Conservation (phyloP, 2,888 invertebrate genomes). For the Callyntrura guangdongensis region DNA sequence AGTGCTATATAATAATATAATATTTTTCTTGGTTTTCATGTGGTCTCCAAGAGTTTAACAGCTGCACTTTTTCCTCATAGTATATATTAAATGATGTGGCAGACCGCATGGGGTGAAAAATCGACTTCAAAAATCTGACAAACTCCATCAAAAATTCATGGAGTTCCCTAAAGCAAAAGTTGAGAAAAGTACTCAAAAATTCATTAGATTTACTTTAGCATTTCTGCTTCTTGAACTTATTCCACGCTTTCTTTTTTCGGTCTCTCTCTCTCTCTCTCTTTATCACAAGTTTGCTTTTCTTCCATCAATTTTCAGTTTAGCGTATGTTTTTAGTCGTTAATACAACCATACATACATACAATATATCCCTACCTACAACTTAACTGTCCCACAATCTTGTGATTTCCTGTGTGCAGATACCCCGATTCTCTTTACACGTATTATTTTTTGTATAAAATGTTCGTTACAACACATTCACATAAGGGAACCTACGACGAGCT, state of each 20-base stretch:
- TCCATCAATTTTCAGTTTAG: constrained; percentile 76
- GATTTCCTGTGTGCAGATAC: constrained; percentile 4
- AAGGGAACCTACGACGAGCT: background rate
- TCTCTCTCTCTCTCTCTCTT: constrained; percentile 15
- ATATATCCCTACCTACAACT: background rate
- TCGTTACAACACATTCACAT: background rate
- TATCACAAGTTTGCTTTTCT: constrained; percentile 76
- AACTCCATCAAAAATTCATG: constrained; percentile 84
- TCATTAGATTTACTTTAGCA: constrained; percentile 82
- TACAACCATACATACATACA: background rate
- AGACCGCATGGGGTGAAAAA: constrained; percentile 79
- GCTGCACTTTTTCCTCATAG: constrained; percentile 73
- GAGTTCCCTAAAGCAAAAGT: constrained; percentile 78
- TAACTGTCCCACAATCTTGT: constrained; percentile 10
- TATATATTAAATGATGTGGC: constrained; percentile 67
- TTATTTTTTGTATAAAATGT: background rate
- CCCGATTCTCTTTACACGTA: background rate
- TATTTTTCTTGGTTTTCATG: constrained; percentile 68
- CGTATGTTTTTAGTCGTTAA: background rate
- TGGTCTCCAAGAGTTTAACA: constrained; percentile 72
- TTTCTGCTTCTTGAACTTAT: constrained; percentile 62
- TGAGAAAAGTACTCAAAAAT: constrained; percentile 81
- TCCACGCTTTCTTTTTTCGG: constrained; percentile 50
- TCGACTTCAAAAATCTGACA: constrained; percentile 82
- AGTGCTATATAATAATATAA: background rate